These are phyloP conservation scores for Pelecanoides urinatrix DNA, from an alignment of 2,113 vertebrate genomes.

Conservation along the genomic window DNA sequence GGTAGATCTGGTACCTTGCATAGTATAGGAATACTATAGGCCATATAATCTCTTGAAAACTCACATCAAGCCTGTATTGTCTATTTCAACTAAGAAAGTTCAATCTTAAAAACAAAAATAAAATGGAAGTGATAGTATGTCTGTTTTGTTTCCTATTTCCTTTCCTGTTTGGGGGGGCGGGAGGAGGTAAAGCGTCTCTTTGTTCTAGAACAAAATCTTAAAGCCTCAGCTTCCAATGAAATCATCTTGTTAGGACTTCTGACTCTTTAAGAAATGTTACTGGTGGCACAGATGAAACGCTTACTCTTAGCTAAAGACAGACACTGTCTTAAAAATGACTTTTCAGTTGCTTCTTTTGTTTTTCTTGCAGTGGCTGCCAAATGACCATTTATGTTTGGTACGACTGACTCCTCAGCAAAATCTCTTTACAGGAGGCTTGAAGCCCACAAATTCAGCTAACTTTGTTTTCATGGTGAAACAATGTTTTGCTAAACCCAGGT, in stretches of 20 bases:
- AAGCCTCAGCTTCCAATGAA: not conserved
- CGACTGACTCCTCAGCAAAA: constrained; percentile 81
- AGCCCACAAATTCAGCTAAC: constrained; percentile 74
- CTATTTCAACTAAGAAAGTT: not conserved
- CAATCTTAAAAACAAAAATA: not conserved
- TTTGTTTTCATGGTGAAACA: constrained; percentile 91
- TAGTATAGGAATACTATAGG: not conserved
- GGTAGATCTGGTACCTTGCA: not conserved
- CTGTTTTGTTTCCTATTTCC: not conserved
- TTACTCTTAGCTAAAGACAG: not conserved
- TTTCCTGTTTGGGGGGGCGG: not conserved
- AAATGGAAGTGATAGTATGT: not conserved
- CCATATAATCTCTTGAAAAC: not conserved
- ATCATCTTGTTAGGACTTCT: not conserved
- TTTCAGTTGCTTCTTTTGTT: not conserved
- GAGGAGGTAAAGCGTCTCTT: not conserved
- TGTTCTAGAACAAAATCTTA: not conserved
- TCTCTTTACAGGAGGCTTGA: constrained; percentile 83
- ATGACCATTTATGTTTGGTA: constrained; percentile 85
- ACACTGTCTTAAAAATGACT: not conserved
- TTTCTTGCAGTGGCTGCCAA: constrained; percentile 56
- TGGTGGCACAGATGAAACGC: not conserved
- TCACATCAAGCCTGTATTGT: not conserved
- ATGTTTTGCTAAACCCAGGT: constrained; percentile 82
- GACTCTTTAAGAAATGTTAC: not conserved